Evolutionary conservation across 1,140 invertebrate species (phyloP).

Genomic region (Vollenhovia emeryi): DNA sequence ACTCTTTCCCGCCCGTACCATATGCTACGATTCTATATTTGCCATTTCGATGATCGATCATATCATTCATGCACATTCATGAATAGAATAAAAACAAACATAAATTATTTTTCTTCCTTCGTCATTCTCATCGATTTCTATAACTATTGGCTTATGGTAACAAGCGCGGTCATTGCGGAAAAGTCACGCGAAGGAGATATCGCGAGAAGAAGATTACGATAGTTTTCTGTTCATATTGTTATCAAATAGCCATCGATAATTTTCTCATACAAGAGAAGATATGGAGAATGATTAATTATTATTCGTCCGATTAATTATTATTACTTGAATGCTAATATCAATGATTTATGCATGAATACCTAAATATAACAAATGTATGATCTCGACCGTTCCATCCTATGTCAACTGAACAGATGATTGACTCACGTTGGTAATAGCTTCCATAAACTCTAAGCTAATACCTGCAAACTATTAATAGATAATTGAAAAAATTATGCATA

Average conservation of each 20-base stretch:
- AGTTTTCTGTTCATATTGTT: background rate
- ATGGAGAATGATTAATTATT: slow-evolving; percentile 4
- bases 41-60: slow-evolving; percentile 5
- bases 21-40: background rate
- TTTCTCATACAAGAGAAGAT: background rate
- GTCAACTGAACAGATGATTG: background rate
- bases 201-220: background rate
- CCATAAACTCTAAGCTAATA: background rate
- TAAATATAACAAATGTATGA: slow-evolving; percentile 1
- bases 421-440: background rate
- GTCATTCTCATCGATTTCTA: background rate
- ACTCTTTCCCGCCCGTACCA: background rate
- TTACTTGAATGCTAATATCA: slow-evolving; percentile 6
- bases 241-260: background rate
- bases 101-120: background rate
- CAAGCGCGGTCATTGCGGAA: background rate
- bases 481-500: background rate
- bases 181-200: background rate
- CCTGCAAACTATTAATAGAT: background rate
- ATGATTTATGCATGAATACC: slow-evolving; percentile 10
- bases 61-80: background rate
- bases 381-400: background rate
- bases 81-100: background rate
- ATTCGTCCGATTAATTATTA: slow-evolving; percentile 29
- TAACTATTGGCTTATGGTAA: background rate